Evolutionary conservation across 1,140 invertebrate genomes (phyloP), one percentile per base, ranked within the genome.

Genomic region (Ips typographus): DNA sequence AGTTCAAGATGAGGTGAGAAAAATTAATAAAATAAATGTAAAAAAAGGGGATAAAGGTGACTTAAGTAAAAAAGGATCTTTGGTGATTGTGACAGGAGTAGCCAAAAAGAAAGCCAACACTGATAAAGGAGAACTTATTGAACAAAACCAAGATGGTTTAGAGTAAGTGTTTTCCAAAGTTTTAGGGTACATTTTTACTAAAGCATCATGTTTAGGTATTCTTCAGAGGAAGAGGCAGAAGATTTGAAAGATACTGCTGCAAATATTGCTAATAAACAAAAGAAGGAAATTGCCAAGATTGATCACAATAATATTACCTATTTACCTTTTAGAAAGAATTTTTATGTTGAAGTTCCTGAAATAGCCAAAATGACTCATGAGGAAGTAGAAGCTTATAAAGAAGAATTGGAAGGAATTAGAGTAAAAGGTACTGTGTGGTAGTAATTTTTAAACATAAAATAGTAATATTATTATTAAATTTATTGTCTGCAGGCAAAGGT

Each of bases 91-190:
- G 2, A 94, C 92, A n/a, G 95, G 94, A 6, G 90, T 95, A 4
- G 94, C 94, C 22, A 97, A 96, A 78, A 93, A 92, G 76, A 91
- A 91, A 76, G 85, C 87, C 38, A 84, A 86, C 52, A 86, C 86
- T 73, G 87, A 91, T 49, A 90, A 92, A 64, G 95, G 96, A 63
- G 96, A 99, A 84, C 81, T 98, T 1, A 98, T 99, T 76, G 95
- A 98, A 80, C 95, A 97, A 78, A 98, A 98, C 84, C 93, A 96
- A 83, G 96, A 98, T 83, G 95, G 94, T 36, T 83, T 98, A 65
- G 96, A 98, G 83, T 99, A 70, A 70, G 59, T 22, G 22, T 22
- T 22, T 22, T 22, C 22, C 5, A n/a, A 56, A 8, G 36, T 41
- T 36, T 51, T 40, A 42, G n/a, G 22, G 22, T 22, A 22, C 22